Evolutionary conservation across 2,797 vertebrate genomes (phyloP), one percentile per base, ranked within the genome.

Genomic region (Microctenopoma steveboyesi): DNA sequence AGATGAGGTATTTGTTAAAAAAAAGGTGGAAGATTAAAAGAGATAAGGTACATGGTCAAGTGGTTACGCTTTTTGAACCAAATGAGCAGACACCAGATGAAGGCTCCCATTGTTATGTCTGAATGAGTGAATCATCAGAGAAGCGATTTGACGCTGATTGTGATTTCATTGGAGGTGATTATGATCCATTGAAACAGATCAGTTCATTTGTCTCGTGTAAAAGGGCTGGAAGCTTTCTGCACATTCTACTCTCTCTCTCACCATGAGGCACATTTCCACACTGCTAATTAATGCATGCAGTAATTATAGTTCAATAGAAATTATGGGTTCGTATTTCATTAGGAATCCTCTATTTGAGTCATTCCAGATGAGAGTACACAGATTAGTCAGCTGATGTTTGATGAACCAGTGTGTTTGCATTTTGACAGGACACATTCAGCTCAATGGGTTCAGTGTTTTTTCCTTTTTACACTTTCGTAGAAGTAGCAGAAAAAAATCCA

Each of bases 221-320:
- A 83, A 68, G 74, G 43, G 42, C 57, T 72, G 60, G 58, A 79
- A 65, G 72, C 78, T 52, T 58, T 72, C 54, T 7, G 1, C 60
- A 76, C 50, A 37, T 64, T 84, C 75, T 65, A 48, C 74, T 77
- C 57, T 37, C 40, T 72, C 54, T 83, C 67, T 65, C 50, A 67
- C 54, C 64, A 51, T 55, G 61, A 64, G 68, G 47, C 67, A 54
- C 18, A 49, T 69, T 70, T 70, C 54, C 70, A 76, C 59, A 1
- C 16, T 7, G 4, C 78, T 87, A 81, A 91, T 91, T 88, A 89
- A 89, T 85, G 79, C 40, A n/a, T 4, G 45, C 56, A 0, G 81
- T 88, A 86, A 92, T 91, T 87, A 83, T 45, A 69, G 68, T 82
- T 87, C 84, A 87, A 87, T 83, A 86, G 79, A 82, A 91, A 84